Conservation (phyloP, 1,140 invertebrate genomes). For the Habropoda laboriosa region DNA sequence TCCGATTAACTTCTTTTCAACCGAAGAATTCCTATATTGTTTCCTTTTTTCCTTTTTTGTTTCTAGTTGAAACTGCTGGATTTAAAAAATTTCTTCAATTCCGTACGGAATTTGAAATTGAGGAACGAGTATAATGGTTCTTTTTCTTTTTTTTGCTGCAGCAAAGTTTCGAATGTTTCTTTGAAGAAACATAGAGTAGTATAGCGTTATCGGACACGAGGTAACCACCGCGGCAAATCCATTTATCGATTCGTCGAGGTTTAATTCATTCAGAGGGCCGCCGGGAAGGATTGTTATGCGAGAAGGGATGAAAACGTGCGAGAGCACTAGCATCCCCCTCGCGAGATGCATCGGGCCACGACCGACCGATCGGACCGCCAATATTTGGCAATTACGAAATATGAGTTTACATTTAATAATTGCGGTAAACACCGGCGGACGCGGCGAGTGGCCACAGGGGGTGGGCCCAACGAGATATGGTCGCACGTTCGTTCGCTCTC, state of each 20-base stretch:
- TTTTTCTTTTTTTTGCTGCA: too few relatives aligned
- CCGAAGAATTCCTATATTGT: too few relatives aligned
- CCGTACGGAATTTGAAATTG: not conserved
- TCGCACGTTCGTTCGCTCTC: constrained; percentile 55
- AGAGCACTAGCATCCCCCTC: constrained; percentile 67
- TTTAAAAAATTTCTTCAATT: not conserved
- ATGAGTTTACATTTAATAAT: constrained; percentile 81
- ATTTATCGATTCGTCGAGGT: constrained; percentile 65
- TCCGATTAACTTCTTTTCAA: constrained; percentile 27
- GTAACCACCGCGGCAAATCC: constrained; percentile 36
- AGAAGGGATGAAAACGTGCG: constrained; percentile 67
- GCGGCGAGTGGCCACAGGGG: constrained; percentile 69
- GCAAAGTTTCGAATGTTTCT: not conserved
- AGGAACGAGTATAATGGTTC: not conserved
- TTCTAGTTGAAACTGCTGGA: not conserved
- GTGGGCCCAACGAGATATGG: constrained; percentile 64
- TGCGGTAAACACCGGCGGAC: constrained; percentile 78
- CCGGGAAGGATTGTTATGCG: constrained; percentile 64
- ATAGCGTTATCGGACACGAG: not conserved
- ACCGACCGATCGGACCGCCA: constrained; percentile 71
- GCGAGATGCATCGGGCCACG: constrained; percentile 66
- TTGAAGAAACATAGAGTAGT: not conserved
- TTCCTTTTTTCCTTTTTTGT: not conserved
- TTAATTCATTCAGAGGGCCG: constrained; percentile 63
- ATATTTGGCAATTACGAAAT: constrained; percentile 80